These are phyloP conservation scores for Erpobdella octoculata DNA, from an alignment of 2,888 invertebrate genomes.

Conservation along the genomic window DNA sequence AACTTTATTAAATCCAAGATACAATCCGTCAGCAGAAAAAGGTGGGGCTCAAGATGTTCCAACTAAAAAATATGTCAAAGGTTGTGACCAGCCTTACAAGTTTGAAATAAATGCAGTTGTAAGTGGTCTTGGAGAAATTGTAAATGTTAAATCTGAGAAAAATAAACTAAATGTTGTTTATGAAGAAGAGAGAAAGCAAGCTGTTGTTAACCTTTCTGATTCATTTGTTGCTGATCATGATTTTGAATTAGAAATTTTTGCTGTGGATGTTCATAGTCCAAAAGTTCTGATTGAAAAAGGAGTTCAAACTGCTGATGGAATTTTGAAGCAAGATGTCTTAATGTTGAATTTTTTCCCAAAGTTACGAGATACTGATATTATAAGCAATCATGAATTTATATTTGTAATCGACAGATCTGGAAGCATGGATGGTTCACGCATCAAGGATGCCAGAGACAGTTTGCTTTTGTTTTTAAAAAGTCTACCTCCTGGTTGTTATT, in stretches of 20 bases:
- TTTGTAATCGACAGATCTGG: constrained; percentile 35
- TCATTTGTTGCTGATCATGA: constrained; percentile 27
- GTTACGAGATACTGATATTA: constrained; percentile 6
- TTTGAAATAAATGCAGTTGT: constrained; percentile 22
- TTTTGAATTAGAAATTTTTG: constrained; percentile 11
- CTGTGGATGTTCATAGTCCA: constrained; percentile 14
- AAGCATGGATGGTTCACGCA: constrained; percentile 32
- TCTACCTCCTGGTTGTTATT: constrained; percentile 41
- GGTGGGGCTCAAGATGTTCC: neutral
- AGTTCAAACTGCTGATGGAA: constrained; percentile 12
- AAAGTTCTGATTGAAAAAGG: constrained; percentile 25
- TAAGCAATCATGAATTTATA: constrained; percentile 30
- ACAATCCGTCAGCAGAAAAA: constrained; percentile 24
- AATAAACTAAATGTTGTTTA: constrained; percentile 18
- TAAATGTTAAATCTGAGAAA: neutral
- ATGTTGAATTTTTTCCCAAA: constrained; percentile 32
- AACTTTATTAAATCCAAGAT: constrained; percentile 28
- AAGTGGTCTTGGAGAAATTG: constrained; percentile 2
- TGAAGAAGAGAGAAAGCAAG: constrained; percentile 19
- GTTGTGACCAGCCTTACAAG: constrained; percentile 9
- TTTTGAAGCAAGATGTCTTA: constrained; percentile 28
- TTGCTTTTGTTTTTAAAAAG: constrained; percentile 44
- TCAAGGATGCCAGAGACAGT: constrained; percentile 41
- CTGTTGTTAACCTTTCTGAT: constrained; percentile 19
- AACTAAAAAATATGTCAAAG: neutral